phyloP scores from a whole-genome alignment of 2,888 invertebrate genomes.

The Drosophila birchii region DNA sequence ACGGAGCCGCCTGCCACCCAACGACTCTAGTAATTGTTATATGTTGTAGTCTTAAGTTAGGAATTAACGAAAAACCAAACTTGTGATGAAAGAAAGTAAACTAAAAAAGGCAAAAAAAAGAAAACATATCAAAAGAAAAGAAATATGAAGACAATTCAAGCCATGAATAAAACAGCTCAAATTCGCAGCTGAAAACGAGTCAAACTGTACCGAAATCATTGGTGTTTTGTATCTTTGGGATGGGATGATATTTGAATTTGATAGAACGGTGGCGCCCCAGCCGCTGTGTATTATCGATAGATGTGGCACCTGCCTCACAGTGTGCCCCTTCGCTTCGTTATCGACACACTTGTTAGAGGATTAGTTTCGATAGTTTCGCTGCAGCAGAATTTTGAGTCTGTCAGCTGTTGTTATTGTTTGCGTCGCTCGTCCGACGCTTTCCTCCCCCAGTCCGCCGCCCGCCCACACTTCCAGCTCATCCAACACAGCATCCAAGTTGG shows the following conservation, averaged over 20 bases:
- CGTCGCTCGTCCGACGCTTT: neutral
- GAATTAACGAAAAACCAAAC: constrained; percentile 62
- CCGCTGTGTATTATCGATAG: constrained; percentile 21
- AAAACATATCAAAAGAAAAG: constrained; percentile 47
- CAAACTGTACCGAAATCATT: constrained; percentile 28
- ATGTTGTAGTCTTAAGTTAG: constrained; percentile 69
- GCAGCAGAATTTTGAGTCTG: neutral
- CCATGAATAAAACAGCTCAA: constrained; percentile 43
- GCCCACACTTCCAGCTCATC: neutral
- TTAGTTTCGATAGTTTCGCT: constrained; percentile 7
- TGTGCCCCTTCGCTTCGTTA: neutral
- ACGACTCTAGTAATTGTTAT: constrained; percentile 69
- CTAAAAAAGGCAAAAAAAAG: constrained; percentile 65
- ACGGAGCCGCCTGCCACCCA: constrained; percentile 24
- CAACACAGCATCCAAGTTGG: constrained; percentile 23
- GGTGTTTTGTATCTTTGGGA: constrained; percentile 29
- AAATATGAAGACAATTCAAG: constrained; percentile 36
- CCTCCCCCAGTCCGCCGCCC: neutral
- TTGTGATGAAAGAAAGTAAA: constrained; percentile 67
- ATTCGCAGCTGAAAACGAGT: constrained; percentile 31
- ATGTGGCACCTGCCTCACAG: neutral
- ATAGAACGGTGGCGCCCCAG: neutral
- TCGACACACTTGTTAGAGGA: constrained; percentile 22
- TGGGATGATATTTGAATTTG: constrained; percentile 8
- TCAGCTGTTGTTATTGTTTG: constrained; percentile 40